phyloP scores from a whole-genome alignment of 2,888 invertebrate genomes.

The Thymelicus lineola region DNA sequence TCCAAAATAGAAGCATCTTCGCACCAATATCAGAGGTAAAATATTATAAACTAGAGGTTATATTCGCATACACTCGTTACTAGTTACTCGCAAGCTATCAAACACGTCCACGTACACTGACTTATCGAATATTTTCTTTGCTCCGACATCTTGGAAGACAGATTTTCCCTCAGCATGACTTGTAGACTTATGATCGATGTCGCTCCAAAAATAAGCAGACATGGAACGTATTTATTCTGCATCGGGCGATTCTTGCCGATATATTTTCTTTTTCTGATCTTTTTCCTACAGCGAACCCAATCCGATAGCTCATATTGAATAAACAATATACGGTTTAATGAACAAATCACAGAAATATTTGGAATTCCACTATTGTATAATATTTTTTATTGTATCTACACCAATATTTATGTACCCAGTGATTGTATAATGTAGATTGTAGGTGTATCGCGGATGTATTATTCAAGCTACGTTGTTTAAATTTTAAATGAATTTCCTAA shows the following conservation, averaged over 20 bases:
- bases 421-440: too few species aligned
- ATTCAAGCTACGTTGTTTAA: too few species aligned
- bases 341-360: constrained; percentile 26
- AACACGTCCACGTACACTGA: constrained; percentile 40
- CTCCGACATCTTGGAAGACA: constrained; percentile 42
- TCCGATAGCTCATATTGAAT: constrained; percentile 22
- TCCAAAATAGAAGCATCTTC: too few species aligned
- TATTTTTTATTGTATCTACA: too few species aligned
- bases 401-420: too few species aligned
- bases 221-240: constrained; percentile 35
- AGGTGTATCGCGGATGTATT: too few species aligned
- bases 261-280: constrained; percentile 35
- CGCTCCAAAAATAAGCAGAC: constrained; percentile 35
- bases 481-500: too few species aligned
- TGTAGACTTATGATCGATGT: constrained; percentile 39
- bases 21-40: too few species aligned
- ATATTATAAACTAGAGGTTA: too few species aligned
- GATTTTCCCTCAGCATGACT: constrained; percentile 44
- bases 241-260: constrained; percentile 19
- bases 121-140: constrained; percentile 48
- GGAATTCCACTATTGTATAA: background rate
- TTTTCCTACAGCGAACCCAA: constrained; percentile 17
- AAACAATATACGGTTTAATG: constrained; percentile 30
- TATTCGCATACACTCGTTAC: background rate
- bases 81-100: background rate